Evolutionary conservation across 2,888 invertebrate species (phyloP).

Genomic region (Troilus luridus): DNA sequence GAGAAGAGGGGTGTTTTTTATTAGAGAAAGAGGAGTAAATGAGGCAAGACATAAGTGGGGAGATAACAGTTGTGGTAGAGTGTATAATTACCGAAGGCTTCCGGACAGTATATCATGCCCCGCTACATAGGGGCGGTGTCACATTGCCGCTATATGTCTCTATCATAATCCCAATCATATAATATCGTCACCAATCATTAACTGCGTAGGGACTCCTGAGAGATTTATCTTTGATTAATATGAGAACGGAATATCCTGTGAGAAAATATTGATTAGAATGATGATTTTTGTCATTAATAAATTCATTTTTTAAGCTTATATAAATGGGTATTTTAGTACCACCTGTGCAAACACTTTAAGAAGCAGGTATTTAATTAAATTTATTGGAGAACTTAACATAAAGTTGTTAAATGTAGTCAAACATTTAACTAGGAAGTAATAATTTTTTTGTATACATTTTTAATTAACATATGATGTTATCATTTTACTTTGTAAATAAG

Average conservation of each 20-base stretch:
- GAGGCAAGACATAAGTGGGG: conserved; percentile 44
- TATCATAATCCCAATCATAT: conserved; percentile 36
- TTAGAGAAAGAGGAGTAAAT: conserved; percentile 29
- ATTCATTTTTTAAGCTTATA: neutral
- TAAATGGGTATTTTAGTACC: too few species aligned
- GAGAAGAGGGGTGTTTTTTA: conserved; percentile 41
- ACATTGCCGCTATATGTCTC: conserved; percentile 40
- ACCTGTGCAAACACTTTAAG: too few species aligned
- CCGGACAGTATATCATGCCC: conserved; percentile 38
- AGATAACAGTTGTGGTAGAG: conserved; percentile 29
- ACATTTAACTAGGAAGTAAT: too few species aligned
- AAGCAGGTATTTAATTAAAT: too few species aligned
- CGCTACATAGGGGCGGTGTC: conserved; percentile 15
- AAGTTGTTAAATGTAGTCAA: too few species aligned
- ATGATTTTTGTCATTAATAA: neutral
- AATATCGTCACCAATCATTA: conserved; percentile 37
- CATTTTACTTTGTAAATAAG: too few species aligned
- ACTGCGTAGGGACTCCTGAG: neutral
- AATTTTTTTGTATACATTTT: too few species aligned
- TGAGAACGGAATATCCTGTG: neutral
- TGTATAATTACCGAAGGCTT: conserved; percentile 27
- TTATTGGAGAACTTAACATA: too few species aligned
- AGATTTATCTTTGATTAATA: conserved; percentile 29
- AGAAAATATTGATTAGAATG: neutral
- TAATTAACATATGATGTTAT: too few species aligned